Base-by-base conservation (phyloP, 2,797 vertebrate species). In the Thamnophis elegans region DNA sequence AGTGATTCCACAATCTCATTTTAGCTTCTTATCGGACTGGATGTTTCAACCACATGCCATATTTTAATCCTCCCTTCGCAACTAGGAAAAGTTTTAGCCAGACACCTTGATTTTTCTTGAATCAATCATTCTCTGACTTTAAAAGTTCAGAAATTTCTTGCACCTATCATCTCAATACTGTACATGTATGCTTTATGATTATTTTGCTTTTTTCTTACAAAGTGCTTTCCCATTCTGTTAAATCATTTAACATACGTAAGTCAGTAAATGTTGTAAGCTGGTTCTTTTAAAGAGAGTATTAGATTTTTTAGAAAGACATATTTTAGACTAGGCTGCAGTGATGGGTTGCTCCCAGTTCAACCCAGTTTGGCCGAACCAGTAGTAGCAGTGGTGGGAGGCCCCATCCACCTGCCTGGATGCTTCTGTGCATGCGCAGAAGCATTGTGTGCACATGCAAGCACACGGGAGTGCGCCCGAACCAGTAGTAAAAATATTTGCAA, bases 41-140 rank as follows among this genome's bases (percentile, higher is more conserved):
- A 13, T 47, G 42, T 89, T 60, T 92, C 93, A 89, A 90, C 87
- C 88, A 93, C 94, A 93, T 94, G 94, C 89, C 82, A 93, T 94
- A 94, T 94, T 85, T 92, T 91, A 92, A 82, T 82, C 42, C 73
- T 42, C 18, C 93, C 58, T 26, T 42, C 54, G 8, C 73, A 86
- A 56, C 78, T 60, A 86, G 25, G 14, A 7, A 86, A n/a, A 28
- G 32, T 42, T 47, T 25, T 20, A 82, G 73, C 22, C 42, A 82
- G 36, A 20, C 47, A 82, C 36, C 42, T 82, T 25, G 20, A 82
- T 47, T 82, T 82, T 47, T 82, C 73, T 82, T 82, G 36, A 47
- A 47, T 47, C 73, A 12, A 78, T 22, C 73, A 1, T 78, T 78
- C 20, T 78, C 36, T 47, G 20, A 42, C 73, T 82, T 73, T 2